phyloP scores from a whole-genome alignment of 2,797 vertebrate species.

The Selene dorsalis region DNA sequence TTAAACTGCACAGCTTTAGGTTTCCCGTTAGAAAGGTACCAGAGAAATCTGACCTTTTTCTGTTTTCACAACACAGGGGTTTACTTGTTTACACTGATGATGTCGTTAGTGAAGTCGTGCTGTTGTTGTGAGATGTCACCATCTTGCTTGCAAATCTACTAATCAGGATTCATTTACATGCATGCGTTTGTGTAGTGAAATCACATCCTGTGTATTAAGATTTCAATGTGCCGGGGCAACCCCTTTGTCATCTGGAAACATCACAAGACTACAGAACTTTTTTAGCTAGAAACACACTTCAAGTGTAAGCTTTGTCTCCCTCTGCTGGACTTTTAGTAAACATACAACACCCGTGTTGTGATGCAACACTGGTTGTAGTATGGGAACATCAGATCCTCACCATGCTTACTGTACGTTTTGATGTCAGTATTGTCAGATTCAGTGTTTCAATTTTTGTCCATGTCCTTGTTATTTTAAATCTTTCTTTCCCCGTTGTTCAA shows the following conservation, averaged over 20 bases:
- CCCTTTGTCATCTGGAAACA: constrained; percentile 13
- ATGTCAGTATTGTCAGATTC: not conserved
- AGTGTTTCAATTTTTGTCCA: too few relatives aligned
- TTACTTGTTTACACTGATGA: constrained; percentile 18
- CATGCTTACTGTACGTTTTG: constrained; percentile 1
- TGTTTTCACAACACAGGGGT: not conserved
- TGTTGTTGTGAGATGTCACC: not conserved
- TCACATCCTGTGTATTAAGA: constrained; percentile 10
- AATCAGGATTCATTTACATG: not conserved
- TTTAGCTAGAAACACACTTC: constrained; percentile 10
- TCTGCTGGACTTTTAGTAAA: constrained; percentile 59
- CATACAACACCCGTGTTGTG: constrained; percentile 30
- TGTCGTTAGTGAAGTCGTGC: not conserved
- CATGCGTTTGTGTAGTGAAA: not conserved
- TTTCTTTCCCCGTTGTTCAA: too few relatives aligned
- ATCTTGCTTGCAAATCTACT: not conserved
- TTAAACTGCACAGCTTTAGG: constrained; percentile 28
- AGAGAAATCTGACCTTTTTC: constrained; percentile 29
- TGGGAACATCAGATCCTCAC: not conserved
- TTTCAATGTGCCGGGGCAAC: not conserved
- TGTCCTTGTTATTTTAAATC: too few relatives aligned
- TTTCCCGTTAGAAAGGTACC: constrained; percentile 16
- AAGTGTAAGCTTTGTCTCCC: constrained; percentile 65
- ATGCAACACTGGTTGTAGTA: not conserved
- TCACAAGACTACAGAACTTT: constrained; percentile 41